phyloP scores from a whole-genome alignment of 2,113 vertebrate genomes.

The Bubalus kerabau region DNA sequence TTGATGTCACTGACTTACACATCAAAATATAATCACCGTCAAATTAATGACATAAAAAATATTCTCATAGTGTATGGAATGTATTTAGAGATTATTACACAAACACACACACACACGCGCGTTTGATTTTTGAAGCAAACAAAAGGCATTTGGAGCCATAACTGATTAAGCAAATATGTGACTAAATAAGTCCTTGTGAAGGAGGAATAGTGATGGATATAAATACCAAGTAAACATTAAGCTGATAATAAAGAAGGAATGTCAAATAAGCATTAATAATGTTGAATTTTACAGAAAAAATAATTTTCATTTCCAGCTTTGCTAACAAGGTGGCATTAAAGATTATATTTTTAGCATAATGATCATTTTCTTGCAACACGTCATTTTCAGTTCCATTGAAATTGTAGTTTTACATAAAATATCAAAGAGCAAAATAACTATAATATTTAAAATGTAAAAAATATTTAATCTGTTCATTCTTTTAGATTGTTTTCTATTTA shows the following conservation, averaged over 20 bases:
- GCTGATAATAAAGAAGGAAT: not conserved
- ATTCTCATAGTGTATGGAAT: not conserved
- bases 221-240: not conserved
- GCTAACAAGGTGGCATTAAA: not conserved
- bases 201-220: not conserved
- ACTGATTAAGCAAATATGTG: not conserved
- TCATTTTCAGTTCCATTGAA: not conserved
- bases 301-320: not conserved
- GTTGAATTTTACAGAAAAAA: not conserved
- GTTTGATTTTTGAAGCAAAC: conserved; percentile 1
- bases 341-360: not conserved
- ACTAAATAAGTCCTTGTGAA: not conserved
- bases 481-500: not conserved
- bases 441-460: not conserved
- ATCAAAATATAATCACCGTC: not conserved
- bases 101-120: not conserved
- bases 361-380: not conserved
- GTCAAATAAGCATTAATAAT: not conserved
- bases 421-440: not conserved
- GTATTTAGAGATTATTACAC: not conserved
- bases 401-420: not conserved
- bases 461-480: not conserved
- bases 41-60: not conserved
- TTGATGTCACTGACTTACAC: not conserved
- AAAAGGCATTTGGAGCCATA: not conserved